Evolutionary conservation across 2,888 invertebrate species (phyloP).

Genomic region (Salticus scenicus): DNA sequence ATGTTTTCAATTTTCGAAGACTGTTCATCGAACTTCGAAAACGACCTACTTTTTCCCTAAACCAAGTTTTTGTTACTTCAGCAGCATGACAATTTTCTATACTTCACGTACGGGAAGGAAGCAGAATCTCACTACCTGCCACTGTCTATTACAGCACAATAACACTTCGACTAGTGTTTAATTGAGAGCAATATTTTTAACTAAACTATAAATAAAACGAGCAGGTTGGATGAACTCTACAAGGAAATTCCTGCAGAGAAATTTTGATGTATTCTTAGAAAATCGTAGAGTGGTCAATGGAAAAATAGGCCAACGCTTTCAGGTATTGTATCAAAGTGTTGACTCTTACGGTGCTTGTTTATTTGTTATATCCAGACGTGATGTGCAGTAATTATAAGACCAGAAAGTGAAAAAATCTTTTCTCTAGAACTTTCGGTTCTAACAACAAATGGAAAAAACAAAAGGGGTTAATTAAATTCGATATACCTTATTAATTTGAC

Average conservation of each 20-base stretch:
- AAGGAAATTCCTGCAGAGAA: constrained; percentile 25
- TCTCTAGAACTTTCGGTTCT: neutral
- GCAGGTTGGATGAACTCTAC: constrained; percentile 41
- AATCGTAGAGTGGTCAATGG: neutral
- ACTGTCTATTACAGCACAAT: constrained; percentile 45
- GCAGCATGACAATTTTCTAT: neutral
- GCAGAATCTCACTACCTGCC: constrained; percentile 30
- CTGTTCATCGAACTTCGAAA: constrained; percentile 23
- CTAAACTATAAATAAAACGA: constrained; percentile 37
- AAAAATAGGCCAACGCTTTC: constrained; percentile 2
- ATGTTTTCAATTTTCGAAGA: constrained; percentile 9
- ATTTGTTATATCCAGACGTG: neutral
- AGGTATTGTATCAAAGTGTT: constrained; percentile 12
- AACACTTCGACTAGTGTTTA: constrained; percentile 32
- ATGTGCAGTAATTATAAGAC: neutral
- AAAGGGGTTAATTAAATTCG: constrained; percentile 1
- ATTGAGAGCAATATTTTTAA: constrained; percentile 58
- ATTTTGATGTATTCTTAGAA: constrained; percentile 25
- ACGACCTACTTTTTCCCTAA: constrained; percentile 19
- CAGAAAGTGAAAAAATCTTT: neutral
- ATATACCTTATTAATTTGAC: neutral
- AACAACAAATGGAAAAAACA: neutral
- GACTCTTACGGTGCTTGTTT: neutral
- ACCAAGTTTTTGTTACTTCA: neutral
- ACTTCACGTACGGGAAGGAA: constrained; percentile 11